These are phyloP conservation scores for Rhagoletis pomonella DNA, from an alignment of 1,140 invertebrate species.

Conservation along the genomic window DNA sequence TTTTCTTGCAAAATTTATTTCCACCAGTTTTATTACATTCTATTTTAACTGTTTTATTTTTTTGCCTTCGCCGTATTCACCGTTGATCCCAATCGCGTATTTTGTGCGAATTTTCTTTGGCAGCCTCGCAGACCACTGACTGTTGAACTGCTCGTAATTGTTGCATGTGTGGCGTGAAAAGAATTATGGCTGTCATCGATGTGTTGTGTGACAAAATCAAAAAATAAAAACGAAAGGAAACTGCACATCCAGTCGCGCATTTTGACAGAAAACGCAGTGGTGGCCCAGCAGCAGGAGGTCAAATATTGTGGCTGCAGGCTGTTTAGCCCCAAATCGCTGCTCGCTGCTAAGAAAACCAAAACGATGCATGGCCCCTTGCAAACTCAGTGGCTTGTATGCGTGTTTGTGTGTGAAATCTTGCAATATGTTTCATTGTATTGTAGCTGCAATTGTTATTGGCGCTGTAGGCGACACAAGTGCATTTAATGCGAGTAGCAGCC, in stretches of 20 bases:
- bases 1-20: slow-evolving; percentile 2
- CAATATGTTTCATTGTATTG: neutral
- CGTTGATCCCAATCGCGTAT: slow-evolving; percentile 45
- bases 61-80: neutral
- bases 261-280: slow-evolving; percentile 50
- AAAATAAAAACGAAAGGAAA: neutral
- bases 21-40: slow-evolving; percentile 16
- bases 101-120: slow-evolving; percentile 49
- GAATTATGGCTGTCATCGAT: slow-evolving; percentile 51
- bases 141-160: slow-evolving; percentile 16
- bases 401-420: neutral
- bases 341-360: neutral
- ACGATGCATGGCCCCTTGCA: too few relatives aligned
- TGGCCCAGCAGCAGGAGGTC: slow-evolving; percentile 48
- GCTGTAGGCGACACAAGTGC: neutral
- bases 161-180: slow-evolving; percentile 41
- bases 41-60: neutral
- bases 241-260: slow-evolving; percentile 42
- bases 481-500: neutral
- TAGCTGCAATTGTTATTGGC: neutral
- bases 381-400: neutral
- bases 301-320: neutral
- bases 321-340: neutral
- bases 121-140: neutral
- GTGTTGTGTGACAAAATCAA: neutral